Evolutionary conservation across 2,888 invertebrate genomes (phyloP).

Genomic region (Pardosa pseudoannulata): DNA sequence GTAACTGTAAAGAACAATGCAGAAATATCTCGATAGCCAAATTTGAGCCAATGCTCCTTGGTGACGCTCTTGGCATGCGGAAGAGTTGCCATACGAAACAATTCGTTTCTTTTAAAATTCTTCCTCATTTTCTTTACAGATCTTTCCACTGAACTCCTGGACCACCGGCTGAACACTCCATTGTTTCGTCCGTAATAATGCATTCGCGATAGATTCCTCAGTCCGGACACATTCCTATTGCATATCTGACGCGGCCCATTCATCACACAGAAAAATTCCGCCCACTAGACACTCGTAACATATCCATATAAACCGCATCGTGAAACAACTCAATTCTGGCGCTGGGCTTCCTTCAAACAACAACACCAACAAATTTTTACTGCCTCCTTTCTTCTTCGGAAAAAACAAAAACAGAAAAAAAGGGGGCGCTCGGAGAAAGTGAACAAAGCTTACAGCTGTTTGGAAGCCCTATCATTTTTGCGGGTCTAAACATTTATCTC

Average conservation of each 20-base stretch:
- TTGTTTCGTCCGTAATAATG: background rate
- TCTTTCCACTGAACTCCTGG: too few species aligned
- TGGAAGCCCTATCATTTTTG: conserved; percentile 16
- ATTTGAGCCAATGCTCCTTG: too few species aligned
- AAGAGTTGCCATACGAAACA: too few species aligned
- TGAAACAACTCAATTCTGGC: background rate
- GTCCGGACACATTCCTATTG: background rate
- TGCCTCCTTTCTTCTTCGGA: background rate
- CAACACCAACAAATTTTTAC: conserved; percentile 16
- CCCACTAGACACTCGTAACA: background rate
- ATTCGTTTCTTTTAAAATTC: too few species aligned
- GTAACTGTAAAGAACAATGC: too few species aligned
- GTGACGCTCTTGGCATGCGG: too few species aligned
- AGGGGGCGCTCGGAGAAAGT: background rate
- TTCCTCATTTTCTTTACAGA: too few species aligned
- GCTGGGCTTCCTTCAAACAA: background rate
- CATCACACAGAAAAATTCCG: background rate
- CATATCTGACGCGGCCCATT: background rate
- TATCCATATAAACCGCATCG: background rate
- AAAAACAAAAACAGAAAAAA: background rate
- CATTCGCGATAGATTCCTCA: background rate
- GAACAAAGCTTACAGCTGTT: conserved; percentile 13
- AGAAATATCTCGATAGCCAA: too few species aligned
- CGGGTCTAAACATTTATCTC: conserved; percentile 36
- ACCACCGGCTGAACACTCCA: too few species aligned